Conservation (phyloP, 2,113 vertebrate genomes). For the Lates calcarifer region DNA sequence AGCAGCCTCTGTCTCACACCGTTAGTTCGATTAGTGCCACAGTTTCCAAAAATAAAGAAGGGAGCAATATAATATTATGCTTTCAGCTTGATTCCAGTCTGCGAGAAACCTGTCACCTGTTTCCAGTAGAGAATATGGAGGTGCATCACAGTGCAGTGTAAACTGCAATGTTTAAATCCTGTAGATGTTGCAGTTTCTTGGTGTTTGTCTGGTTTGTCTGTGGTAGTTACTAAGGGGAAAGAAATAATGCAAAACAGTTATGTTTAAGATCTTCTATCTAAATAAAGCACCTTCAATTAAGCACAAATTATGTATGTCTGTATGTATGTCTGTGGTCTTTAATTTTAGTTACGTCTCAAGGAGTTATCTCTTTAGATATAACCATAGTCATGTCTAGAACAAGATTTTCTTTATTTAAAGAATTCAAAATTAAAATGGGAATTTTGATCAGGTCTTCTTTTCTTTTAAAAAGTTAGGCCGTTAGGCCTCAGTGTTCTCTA, state of each 20-base stretch:
- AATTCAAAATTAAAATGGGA: background rate
- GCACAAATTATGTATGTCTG: background rate
- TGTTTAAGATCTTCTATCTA: background rate
- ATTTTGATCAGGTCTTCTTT: background rate
- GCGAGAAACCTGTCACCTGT: background rate
- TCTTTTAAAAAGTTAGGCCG: background rate
- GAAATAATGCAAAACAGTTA: background rate
- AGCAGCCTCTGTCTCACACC: slow-evolving; percentile 9
- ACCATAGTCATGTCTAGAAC: background rate
- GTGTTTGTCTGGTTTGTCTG: background rate
- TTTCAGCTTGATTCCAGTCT: background rate
- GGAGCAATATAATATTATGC: background rate
- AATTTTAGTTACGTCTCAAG: background rate
- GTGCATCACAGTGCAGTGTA: background rate
- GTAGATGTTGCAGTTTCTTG: background rate
- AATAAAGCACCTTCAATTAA: background rate
- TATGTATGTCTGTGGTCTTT: no score
- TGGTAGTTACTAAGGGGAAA: background rate
- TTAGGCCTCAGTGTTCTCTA: background rate
- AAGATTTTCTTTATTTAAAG: background rate
- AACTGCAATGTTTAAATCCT: background rate
- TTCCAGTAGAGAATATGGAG: background rate
- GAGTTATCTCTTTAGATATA: background rate
- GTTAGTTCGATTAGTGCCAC: background rate
- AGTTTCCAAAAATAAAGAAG: slow-evolving; percentile 15